These are phyloP conservation scores for Leptocoma aspasia DNA, from an alignment of 2,113 vertebrate genomes.

Conservation along the genomic window DNA sequence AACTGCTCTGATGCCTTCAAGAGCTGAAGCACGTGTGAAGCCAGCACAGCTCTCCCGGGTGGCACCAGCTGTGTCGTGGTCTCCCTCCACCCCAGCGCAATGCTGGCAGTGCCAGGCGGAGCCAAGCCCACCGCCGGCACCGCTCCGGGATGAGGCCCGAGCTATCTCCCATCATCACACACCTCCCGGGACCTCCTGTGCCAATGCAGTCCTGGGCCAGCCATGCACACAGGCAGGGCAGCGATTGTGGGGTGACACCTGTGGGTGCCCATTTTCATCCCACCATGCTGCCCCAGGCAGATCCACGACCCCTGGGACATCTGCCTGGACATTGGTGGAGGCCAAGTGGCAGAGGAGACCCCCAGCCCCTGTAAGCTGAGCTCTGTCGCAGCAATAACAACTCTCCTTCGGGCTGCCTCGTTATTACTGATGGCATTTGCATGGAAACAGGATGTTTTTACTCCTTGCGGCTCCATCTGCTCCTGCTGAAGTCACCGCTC, in stretches of 20 bases:
- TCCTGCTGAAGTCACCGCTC: conserved; percentile 55
- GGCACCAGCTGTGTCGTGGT: background rate
- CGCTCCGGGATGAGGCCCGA: accelerated
- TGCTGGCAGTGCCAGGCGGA: background rate
- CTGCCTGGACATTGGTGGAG: background rate
- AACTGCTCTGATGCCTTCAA: conserved; percentile 66
- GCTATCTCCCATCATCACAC: background rate
- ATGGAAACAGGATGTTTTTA: conserved; percentile 71
- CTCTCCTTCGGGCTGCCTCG: background rate
- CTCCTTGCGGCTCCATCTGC: conserved; percentile 62
- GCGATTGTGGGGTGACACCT: accelerated
- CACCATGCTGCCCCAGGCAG: accelerated
- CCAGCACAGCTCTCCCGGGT: background rate
- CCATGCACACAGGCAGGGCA: background rate
- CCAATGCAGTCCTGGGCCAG: accelerated
- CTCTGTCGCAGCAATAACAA: background rate
- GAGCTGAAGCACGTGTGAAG: conserved; percentile 47
- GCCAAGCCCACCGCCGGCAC: accelerated
- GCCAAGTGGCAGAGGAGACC: background rate
- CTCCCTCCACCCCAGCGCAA: accelerated
- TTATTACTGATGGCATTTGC: conserved; percentile 62
- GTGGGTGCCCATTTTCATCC: accelerated
- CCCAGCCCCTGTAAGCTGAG: background rate
- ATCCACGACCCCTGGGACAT: accelerated
- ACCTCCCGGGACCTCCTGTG: background rate